Conservation (phyloP, 23 tunicate species). For the Oikopleura albicans region DNA sequence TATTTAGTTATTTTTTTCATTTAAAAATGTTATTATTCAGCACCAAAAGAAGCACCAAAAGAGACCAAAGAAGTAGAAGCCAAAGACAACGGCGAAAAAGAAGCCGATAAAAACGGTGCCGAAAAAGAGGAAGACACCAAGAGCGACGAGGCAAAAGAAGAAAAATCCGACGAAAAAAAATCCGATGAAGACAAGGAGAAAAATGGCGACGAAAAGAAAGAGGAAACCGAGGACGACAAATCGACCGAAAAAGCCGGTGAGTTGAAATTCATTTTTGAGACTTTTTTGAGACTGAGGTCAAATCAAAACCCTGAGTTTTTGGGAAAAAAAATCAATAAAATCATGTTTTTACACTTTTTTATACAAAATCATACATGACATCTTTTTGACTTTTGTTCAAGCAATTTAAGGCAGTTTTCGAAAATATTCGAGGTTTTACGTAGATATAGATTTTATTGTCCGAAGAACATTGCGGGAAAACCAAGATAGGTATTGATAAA, state of each 20-base stretch:
- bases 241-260: not conserved
- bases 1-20: too few species aligned
- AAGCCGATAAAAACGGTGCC: not conserved
- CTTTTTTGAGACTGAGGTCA: not conserved
- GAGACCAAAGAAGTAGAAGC: not conserved
- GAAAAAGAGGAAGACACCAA: not conserved
- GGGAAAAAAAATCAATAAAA: too few species aligned
- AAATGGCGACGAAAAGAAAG: not conserved
- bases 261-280: not conserved
- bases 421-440: too few species aligned
- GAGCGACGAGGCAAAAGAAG: not conserved
- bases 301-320: not conserved
- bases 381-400: too few species aligned
- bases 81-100: not conserved
- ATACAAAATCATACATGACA: too few species aligned
- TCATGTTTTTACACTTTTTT: too few species aligned
- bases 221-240: not conserved
- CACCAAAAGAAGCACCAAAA: not conserved
- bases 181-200: not conserved
- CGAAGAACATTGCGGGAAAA: too few species aligned
- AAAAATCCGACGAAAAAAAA: conserved; percentile 1
- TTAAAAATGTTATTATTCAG: too few species aligned
- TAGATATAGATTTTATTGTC: too few species aligned
- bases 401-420: too few species aligned
- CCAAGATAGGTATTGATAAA: too few species aligned